These are phyloP conservation scores for Biston stratarius DNA, from an alignment of 2,888 invertebrate species.

Conservation along the genomic window DNA sequence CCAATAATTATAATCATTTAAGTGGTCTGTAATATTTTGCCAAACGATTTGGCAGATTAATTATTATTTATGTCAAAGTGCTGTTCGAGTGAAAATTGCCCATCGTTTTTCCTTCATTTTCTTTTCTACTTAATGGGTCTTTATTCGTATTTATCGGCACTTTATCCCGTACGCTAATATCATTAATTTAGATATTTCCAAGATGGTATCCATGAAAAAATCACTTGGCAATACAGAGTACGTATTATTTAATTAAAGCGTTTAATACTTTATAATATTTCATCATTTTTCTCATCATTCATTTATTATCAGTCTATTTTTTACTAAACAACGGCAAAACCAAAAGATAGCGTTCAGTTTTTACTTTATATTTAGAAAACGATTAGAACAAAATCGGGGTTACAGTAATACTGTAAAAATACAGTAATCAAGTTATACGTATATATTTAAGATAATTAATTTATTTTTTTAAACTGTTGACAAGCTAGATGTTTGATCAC, in stretches of 20 bases:
- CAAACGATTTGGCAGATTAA: slow-evolving; percentile 43
- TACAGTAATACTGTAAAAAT: too few species aligned
- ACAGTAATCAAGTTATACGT: too few species aligned
- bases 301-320: too few species aligned
- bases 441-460: too few species aligned
- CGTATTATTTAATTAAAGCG: not conserved
- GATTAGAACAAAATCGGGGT: too few species aligned
- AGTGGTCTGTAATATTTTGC: slow-evolving; percentile 19
- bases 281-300: too few species aligned
- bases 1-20: slow-evolving; percentile 1
- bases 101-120: slow-evolving; percentile 50
- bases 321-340: too few species aligned
- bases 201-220: not conserved
- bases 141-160: slow-evolving; percentile 46
- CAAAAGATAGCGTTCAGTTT: too few species aligned
- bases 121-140: slow-evolving; percentile 52
- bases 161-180: slow-evolving; percentile 37
- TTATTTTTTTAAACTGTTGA: too few species aligned
- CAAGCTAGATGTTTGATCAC: too few species aligned
- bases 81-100: slow-evolving; percentile 31
- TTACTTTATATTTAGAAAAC: too few species aligned
- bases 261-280: not conserved
- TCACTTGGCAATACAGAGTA: not conserved
- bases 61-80: slow-evolving; percentile 41
- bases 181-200: slow-evolving; percentile 23